Base-by-base conservation (phyloP, 1,140 invertebrate genomes). In the Drosophila varians region DNA sequence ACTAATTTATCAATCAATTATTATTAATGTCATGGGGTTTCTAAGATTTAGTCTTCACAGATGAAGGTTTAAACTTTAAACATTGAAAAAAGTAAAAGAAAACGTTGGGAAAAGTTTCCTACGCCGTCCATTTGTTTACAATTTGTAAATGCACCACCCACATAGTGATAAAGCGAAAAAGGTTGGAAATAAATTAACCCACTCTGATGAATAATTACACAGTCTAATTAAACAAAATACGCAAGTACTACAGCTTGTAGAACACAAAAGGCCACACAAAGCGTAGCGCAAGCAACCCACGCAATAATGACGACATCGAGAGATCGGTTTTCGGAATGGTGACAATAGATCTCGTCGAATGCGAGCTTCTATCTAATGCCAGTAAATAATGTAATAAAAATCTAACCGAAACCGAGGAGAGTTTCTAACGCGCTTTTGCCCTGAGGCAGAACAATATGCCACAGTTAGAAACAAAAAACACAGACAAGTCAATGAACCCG, bases 151-250 rank as follows among this genome's bases (percentile, higher is more conserved):
- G 2, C 21, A 4, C 28, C 54, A 47, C 60, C 16, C 47, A 38
- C 72, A 65, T 54, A 28, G 26, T 2, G 2, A 16, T 36, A 36
- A 3, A 12, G 2, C 12, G 3, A 16, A 16, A 40, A 52, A 36
- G 31, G 23, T 31, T 46, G 38, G 12, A 57, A 43, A 28, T 45
- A 51, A 76, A 76, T 61, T 77, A 77, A 75, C 75, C 66, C 28
- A 11, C 28, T 14, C 19, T 54, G 75, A 68, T 74, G 75, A 73
- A 77, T 80, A 80, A 80, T 80, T 80, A 82, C 72, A 72, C 36
- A 55, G 46, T 40, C 47, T 60, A 75, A 79, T 80, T 79, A 80
- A 80, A 62, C 53, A 53, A 78, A 68, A 79, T 80, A 53, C 51
- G 65, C 26, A 54, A 48, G 14, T 38, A 38, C 36, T 12, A 2